Base-by-base conservation (phyloP, 2,797 vertebrate species). In the Yasuhikotakia modesta region DNA sequence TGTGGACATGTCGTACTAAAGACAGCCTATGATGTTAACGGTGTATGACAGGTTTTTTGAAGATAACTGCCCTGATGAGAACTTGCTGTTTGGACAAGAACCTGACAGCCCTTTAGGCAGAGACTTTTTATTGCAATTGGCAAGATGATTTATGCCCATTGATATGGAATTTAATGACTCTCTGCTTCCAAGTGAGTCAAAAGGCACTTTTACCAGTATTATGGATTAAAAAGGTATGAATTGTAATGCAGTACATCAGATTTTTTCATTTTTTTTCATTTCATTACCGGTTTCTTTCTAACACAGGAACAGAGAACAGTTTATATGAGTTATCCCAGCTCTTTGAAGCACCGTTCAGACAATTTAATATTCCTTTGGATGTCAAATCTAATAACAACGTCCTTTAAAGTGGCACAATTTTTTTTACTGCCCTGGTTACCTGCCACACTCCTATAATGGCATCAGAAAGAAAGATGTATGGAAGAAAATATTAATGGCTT, bases 401-500 rank as follows among this genome's bases (percentile, higher is more conserved):
- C 45, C 22, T 73, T 80, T 67, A 27, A 17, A 22, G 27, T 68
- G 58, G 46, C 35, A 80, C 39, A 24, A 55, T 79, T 75, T 68
- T 48, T 5, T 48, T 71, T 61, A 79, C 50, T 79, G 21, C 73
- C 14, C 32, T 22, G 61, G 22, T 61, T 73, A 75, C 68, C 58
- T 71, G 50, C 66, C 72, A 80, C 71, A 13, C 35, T 19, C 11
- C 2, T 57, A 79, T 65, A 79, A 79, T 73, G 43, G 73, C 50
- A 82, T 70, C 43, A 69, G 79, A 65, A 71, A 65, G 60, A 45
- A 73, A 61, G 66, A 76, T 72, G 48, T 64, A 32, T 57, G 14
- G 61, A 55, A 48, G 52, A 50, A 70, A 76, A 71, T 81, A 79
- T 75, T 78, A 77, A 70, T 84, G 66, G 68, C 79, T 77, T 74